phyloP scores from a whole-genome alignment of 2,797 vertebrate genomes.

The Sorex maritimensis region DNA sequence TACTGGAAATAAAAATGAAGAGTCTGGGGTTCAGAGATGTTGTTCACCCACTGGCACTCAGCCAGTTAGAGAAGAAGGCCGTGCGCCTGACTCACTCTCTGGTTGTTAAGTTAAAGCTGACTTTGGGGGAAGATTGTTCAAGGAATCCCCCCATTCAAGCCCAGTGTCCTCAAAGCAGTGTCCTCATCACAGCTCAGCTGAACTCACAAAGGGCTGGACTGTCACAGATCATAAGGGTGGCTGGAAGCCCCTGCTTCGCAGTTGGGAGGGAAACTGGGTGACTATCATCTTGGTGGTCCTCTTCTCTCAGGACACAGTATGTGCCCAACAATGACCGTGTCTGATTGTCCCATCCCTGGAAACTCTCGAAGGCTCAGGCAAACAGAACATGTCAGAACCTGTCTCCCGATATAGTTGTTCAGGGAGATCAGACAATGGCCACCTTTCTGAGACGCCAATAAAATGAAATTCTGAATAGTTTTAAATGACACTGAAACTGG shows the following conservation, averaged over 20 bases:
- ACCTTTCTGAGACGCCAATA: slow-evolving; percentile 75
- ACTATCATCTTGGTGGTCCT: neutral
- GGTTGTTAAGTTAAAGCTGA: neutral
- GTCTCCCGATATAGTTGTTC: slow-evolving; percentile 8
- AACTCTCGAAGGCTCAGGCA: slow-evolving; percentile 37
- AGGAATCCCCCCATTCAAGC: neutral
- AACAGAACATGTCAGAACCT: slow-evolving; percentile 75
- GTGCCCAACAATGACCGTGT: neutral
- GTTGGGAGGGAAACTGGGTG: neutral
- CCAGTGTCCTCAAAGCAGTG: neutral
- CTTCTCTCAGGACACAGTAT: neutral
- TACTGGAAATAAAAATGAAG: neutral
- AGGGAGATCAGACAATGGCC: slow-evolving; percentile 67
- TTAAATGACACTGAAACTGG: slow-evolving; percentile 72
- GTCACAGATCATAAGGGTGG: neutral
- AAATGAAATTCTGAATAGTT: slow-evolving; percentile 67
- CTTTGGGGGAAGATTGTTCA: neutral
- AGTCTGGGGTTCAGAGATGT: neutral
- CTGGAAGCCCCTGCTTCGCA: neutral
- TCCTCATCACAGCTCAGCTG: neutral
- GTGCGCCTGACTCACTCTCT: neutral
- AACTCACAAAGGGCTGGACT: neutral
- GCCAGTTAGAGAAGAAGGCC: neutral
- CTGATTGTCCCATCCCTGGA: slow-evolving; percentile 33
- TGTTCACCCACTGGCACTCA: neutral